Evolutionary conservation across 2,888 invertebrate genomes (phyloP).

Genomic region (Drosophila neonasuta): DNA sequence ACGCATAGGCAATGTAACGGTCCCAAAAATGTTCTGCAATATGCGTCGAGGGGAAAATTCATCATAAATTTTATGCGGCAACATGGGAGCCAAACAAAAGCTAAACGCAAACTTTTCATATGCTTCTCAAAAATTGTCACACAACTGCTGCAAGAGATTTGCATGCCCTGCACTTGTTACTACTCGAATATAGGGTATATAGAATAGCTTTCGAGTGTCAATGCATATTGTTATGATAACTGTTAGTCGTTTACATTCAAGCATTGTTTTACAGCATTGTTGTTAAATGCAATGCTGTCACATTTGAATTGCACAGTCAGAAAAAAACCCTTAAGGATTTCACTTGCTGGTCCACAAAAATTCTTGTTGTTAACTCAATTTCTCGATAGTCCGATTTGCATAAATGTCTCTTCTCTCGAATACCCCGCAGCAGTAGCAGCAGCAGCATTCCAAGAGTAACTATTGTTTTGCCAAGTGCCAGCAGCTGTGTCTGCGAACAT

Average conservation of each 20-base stretch:
- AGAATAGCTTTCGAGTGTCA: not conserved
- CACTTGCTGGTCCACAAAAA: conserved; percentile 19
- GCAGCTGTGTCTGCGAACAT: conserved; percentile 7
- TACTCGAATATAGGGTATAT: not conserved
- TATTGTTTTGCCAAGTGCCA: conserved; percentile 32
- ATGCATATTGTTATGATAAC: not conserved
- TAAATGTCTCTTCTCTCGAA: conserved; percentile 49
- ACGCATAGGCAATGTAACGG: conserved; percentile 66
- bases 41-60: conserved; percentile 75
- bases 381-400: conserved; percentile 55
- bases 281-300: conserved; percentile 57
- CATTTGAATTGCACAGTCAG: conserved; percentile 60
- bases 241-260: not conserved
- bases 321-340: conserved; percentile 36
- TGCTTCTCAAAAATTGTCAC: conserved; percentile 58
- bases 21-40: conserved; percentile 78
- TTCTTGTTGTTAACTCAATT: conserved; percentile 48
- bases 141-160: conserved; percentile 55
- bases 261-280: conserved; percentile 2
- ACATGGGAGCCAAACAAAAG: conserved; percentile 56
- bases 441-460: conserved; percentile 26
- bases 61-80: conserved; percentile 77
- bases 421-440: not conserved
- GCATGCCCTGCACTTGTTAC: conserved; percentile 10
- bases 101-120: conserved; percentile 67